Conservation (phyloP, 2,113 vertebrate species). For the Actenoides hombroni region DNA sequence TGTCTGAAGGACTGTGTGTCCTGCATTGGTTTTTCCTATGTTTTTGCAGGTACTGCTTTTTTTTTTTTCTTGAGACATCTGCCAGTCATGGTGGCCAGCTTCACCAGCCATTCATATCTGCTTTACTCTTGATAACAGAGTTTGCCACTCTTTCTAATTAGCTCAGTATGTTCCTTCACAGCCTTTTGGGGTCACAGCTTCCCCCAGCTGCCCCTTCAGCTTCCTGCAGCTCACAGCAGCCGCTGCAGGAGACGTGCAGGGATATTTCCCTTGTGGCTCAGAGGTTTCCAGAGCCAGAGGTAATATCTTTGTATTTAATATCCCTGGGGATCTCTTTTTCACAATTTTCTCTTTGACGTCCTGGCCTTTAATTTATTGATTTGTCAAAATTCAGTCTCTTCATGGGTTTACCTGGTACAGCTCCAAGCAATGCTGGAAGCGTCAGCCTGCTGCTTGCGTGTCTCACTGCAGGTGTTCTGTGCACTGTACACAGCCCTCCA, state of each 20-base stretch:
- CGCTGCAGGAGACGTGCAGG: not conserved
- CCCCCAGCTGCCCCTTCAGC: not conserved
- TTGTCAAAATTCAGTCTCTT: conserved; percentile 7
- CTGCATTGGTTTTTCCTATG: fast-evolving
- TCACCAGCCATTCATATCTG: not conserved
- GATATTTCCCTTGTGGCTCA: not conserved
- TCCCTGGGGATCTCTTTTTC: not conserved
- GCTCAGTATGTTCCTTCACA: not conserved
- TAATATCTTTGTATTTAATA: not conserved
- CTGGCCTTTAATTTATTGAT: not conserved
- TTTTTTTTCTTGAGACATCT: not conserved
- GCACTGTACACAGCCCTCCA: not conserved
- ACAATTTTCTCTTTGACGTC: not conserved
- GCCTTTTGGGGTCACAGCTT: not conserved
- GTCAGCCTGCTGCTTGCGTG: not conserved
- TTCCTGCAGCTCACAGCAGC: not conserved
- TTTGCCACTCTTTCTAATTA: not conserved
- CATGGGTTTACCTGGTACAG: not conserved
- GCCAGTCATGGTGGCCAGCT: not conserved
- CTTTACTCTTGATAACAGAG: not conserved
- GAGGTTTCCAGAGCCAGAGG: not conserved
- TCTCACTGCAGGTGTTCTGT: not conserved
- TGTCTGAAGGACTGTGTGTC: not conserved
- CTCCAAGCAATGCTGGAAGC: not conserved
- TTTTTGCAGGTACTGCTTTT: not conserved